Evolutionary conservation across 2,113 vertebrate species (phyloP), one percentile per base, ranked within the genome.

Genomic region (Podarcis muralis): DNA sequence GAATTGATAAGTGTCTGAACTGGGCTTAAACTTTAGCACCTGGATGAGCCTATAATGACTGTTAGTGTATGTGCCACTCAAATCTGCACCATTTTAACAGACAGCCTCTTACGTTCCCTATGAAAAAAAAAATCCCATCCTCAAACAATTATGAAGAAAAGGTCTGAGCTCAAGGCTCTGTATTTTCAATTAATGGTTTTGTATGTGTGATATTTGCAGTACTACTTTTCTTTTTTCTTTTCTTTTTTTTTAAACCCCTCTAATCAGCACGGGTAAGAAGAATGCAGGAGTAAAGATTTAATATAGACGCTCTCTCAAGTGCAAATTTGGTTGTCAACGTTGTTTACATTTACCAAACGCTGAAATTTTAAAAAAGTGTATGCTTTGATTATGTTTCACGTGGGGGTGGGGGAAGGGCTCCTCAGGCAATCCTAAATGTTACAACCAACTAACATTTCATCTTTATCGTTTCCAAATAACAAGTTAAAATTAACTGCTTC

Each of bases 401-500:
- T 87, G 12, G 72, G 53, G 25, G 75, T 87, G 75, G 3, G 87
- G 77, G 68, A 84, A 81, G 23, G 74, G 18, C 71, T 79, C 48
- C 78, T 76, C 82, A 76, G 87, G 59, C n/a, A 81, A 78, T 88
- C 48, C 18, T 88, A 91, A 84, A 94, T 91, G 80, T 77, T 81
- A 53, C 0, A 27, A 87, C 89, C 91, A n/a, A 88, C 90, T 93
- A 88, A 88, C 91, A 92, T 94, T 95, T 95, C 92, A 87, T 89
- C 91, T 87, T 90, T 93, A 92, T 93, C 92, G 92, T 91, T 95
- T 89, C 91, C 79, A 91, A 93, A 91, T 30, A 94, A 83, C 86
- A 87, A 91, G 90, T 95, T 96, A 94, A 95, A 92, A 94, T 94
- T 92, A 93, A 95, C 93, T 82, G 94, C 92, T 94, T 92, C 94